Percentiles rank a stretch among this genome's conserved stretches.
Conservation (phyloP, 2,797 vertebrate genomes). For the Australoheros facetus region DNA sequence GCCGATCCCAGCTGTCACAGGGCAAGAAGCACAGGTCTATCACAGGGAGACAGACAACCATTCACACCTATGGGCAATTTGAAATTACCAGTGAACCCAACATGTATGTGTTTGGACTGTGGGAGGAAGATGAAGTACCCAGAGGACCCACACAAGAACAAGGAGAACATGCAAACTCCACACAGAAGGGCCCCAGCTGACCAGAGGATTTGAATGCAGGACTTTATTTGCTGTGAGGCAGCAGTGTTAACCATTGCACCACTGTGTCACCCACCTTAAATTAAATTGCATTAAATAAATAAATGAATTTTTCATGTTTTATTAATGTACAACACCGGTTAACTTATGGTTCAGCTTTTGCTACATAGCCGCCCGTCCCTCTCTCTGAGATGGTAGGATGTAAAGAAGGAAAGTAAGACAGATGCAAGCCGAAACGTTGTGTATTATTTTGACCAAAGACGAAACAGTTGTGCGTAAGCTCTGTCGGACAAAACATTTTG, state of each 20-base stretch:
- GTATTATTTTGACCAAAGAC: background rate
- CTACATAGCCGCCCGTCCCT: background rate
- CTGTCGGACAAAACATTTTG: background rate
- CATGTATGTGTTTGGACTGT: no score
- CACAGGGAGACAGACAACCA: background rate
- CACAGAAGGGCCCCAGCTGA: background rate
- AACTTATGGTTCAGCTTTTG: background rate
- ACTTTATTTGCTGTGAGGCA: background rate
- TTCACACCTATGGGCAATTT: background rate
- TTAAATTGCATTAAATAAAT: background rate
- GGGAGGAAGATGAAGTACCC: background rate
- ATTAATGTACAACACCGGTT: background rate
- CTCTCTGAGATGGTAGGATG: background rate
- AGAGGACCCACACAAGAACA: background rate
- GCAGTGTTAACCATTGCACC: background rate
- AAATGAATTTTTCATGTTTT: background rate
- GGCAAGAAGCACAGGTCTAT: background rate
- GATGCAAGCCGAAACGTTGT: background rate
- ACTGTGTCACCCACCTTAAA: background rate
- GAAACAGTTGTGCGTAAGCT: background rate
- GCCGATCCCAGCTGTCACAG: background rate
- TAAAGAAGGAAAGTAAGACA: background rate
- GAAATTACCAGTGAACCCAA: background rate
- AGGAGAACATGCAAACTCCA: background rate
- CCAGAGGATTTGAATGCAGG: background rate